A percentile compares a stretch with the other conserved stretches of the same genome.
Conservation (phyloP, 2,888 invertebrate species). For the Eupeodes latifasciatus region DNA sequence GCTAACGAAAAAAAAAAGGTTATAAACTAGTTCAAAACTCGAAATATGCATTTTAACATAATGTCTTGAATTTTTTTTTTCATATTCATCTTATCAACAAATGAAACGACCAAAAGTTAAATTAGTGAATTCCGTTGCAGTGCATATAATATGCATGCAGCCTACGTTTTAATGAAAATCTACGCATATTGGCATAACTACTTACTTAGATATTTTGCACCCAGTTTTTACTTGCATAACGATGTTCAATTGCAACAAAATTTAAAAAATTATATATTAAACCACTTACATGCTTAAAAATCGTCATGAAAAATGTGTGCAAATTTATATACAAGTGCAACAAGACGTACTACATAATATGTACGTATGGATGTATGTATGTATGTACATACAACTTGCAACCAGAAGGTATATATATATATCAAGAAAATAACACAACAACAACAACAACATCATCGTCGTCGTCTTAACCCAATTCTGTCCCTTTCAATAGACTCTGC, state of each 20-base stretch:
- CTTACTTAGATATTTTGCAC: conserved; percentile 25
- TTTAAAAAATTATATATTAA: conserved; percentile 18
- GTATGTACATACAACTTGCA: conserved; percentile 9
- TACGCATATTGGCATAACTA: conserved; percentile 57
- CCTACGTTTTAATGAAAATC: conserved; percentile 44
- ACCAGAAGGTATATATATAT: conserved; percentile 7
- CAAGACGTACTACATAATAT: not conserved
- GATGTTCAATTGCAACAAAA: conserved; percentile 41
- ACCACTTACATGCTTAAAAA: conserved; percentile 31
- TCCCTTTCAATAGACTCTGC: conserved; percentile 72
- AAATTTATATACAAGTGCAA: conserved; percentile 43
- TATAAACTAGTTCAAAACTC: conserved; percentile 9
- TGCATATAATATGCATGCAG: not conserved
- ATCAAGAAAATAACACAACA: not conserved
- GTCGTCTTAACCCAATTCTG: conserved; percentile 74
- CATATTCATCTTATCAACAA: conserved; percentile 19
- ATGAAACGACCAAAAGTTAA: not conserved
- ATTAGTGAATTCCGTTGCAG: conserved; percentile 45
- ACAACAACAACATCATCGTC: conserved; percentile 20
- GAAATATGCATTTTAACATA: not conserved
- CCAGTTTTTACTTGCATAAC: conserved; percentile 55
- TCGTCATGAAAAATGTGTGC: conserved; percentile 45
- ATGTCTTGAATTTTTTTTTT: not conserved
- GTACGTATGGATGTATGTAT: too few species aligned
- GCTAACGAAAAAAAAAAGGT: not conserved